phyloP scores from a whole-genome alignment of 2,888 invertebrate genomes.

The Oxystoma pomonae region DNA sequence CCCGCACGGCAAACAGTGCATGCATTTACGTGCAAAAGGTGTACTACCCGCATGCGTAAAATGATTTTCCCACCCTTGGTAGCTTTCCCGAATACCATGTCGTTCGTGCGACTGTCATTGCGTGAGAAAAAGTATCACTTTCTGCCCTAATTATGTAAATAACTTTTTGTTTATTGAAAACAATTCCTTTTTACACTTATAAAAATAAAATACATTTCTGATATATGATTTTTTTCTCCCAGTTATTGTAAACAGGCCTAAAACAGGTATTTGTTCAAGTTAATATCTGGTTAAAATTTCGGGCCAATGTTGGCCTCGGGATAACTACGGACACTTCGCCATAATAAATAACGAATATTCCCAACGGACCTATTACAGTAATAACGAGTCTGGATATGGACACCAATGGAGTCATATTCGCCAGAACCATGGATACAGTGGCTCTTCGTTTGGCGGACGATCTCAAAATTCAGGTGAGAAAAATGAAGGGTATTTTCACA shows the following conservation, averaged over 20 bases:
- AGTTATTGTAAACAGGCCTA: not conserved
- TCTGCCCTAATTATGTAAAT: too few relatives aligned
- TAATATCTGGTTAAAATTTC: slow-evolving; percentile 38
- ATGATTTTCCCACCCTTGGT: too few relatives aligned
- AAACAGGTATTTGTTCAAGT: not conserved
- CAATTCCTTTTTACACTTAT: too few relatives aligned
- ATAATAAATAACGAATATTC: slow-evolving; percentile 42
- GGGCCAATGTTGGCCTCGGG: slow-evolving; percentile 48
- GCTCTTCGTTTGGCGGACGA: not conserved
- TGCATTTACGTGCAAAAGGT: too few relatives aligned
- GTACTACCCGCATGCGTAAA: too few relatives aligned
- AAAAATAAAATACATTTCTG: not conserved
- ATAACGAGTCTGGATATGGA: not conserved
- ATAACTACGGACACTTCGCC: slow-evolving; percentile 56
- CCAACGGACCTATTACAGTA: not conserved
- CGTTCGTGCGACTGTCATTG: too few relatives aligned
- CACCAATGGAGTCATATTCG: not conserved
- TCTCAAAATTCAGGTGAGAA: slow-evolving; percentile 12
- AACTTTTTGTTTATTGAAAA: too few relatives aligned
- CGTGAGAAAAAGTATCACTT: too few relatives aligned
- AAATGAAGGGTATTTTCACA: too few relatives aligned
- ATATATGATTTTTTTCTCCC: not conserved
- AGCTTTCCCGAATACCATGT: too few relatives aligned
- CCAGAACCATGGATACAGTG: not conserved
- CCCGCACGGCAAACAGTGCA: too few relatives aligned